Percentiles rank a stretch among this genome's conserved stretches.
Conservation (phyloP, 2,888 invertebrate genomes). For the Meliscaeva auricollis region DNA sequence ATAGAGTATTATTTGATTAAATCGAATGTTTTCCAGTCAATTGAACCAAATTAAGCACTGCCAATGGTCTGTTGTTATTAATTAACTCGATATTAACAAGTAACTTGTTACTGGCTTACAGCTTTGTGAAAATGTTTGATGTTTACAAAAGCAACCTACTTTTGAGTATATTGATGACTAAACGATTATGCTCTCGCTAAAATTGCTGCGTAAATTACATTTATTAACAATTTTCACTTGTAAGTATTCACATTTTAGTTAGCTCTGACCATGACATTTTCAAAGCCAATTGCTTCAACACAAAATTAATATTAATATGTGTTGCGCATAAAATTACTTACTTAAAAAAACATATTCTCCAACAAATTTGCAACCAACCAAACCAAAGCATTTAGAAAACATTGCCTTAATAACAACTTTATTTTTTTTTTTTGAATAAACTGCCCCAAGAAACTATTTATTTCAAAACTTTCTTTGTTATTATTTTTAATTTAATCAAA, state of each 20-base stretch:
- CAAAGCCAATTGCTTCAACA: background rate
- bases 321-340: background rate
- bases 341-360: background rate
- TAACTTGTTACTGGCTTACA: too few relatives aligned
- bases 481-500: conserved; percentile 9
- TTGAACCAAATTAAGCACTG: too few relatives aligned
- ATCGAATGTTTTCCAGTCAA: too few relatives aligned
- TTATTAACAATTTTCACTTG: background rate
- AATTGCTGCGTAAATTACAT: too few relatives aligned
- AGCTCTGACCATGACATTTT: background rate
- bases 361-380: background rate
- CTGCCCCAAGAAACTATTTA: conserved; percentile 10
- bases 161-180: too few relatives aligned
- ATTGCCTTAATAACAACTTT: conserved; percentile 8
- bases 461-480: conserved; percentile 1
- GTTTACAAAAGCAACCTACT: too few relatives aligned
- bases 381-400: conserved; percentile 25
- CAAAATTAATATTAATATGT: background rate
- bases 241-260: background rate
- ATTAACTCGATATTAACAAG: too few relatives aligned
- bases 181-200: too few relatives aligned
- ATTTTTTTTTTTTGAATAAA: background rate
- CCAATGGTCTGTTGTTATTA: too few relatives aligned
- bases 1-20: too few relatives aligned
- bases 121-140: too few relatives aligned